Evolutionary conservation across 2,113 vertebrate genomes (phyloP).

Genomic region (Mus pahari): DNA sequence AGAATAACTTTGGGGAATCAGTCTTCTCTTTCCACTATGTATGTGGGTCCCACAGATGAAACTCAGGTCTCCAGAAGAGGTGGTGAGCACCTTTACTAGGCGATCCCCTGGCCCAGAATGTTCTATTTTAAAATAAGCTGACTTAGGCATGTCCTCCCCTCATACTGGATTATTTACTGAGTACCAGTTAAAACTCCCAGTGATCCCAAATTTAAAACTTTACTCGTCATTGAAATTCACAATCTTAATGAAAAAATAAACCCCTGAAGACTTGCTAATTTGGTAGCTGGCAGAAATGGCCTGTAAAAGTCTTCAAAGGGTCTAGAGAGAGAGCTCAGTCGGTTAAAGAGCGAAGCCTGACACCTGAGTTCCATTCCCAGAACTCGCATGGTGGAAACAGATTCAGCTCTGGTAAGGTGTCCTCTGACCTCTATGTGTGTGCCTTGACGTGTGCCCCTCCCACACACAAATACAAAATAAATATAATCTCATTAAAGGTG

Average conservation of each 20-base stretch:
- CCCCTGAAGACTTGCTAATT: constrained; percentile 30
- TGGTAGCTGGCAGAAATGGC: neutral
- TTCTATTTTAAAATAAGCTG: constrained; percentile 48
- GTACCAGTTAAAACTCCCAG: constrained; percentile 28
- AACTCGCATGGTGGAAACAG: neutral
- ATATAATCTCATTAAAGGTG: neutral
- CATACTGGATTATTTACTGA: constrained; percentile 49
- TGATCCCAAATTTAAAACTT: constrained; percentile 64
- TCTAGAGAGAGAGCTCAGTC: neutral
- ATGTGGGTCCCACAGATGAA: neutral
- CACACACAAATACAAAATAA: neutral
- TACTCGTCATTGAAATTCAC: neutral
- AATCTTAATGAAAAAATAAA: constrained; percentile 8
- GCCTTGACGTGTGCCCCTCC: neutral
- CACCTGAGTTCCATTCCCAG: neutral
- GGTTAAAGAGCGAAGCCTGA: neutral
- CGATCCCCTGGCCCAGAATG: neutral
- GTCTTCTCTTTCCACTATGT: neutral
- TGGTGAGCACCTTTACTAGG: neutral
- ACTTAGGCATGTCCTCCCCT: constrained; percentile 56
- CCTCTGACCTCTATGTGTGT: neutral
- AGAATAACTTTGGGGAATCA: neutral
- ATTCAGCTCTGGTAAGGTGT: neutral
- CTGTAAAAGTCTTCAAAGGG: neutral
- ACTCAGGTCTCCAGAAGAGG: neutral